Evolutionary conservation across 1,140 invertebrate species (phyloP).

Genomic region (Drosophila pallidifrons): DNA sequence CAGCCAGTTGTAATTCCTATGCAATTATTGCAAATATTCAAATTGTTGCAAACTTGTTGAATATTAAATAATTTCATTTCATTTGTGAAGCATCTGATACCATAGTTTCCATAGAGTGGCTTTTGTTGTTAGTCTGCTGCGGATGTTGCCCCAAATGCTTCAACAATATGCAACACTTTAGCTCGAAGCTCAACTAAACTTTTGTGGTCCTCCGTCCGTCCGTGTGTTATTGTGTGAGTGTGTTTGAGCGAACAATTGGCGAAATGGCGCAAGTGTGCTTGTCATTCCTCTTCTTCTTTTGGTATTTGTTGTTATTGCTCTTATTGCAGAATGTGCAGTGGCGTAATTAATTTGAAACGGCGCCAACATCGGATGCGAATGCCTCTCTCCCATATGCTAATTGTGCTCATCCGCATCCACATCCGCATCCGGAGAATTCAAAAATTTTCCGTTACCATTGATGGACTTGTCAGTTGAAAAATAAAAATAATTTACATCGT

Average conservation of each 20-base stretch:
- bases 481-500: slow-evolving; percentile 27
- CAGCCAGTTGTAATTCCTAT: slow-evolving; percentile 8
- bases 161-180: slow-evolving; percentile 59
- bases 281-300: slow-evolving; percentile 39
- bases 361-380: slow-evolving; percentile 63
- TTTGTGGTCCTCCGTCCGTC: slow-evolving; percentile 45
- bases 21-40: neutral
- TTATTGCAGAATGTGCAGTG: slow-evolving; percentile 69
- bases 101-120: slow-evolving; percentile 16
- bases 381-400: slow-evolving; percentile 62
- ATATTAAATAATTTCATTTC: slow-evolving; percentile 65
- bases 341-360: slow-evolving; percentile 82
- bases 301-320: slow-evolving; percentile 45
- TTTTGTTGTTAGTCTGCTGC: slow-evolving; percentile 66
- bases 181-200: slow-evolving; percentile 57
- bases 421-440: slow-evolving; percentile 43
- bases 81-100: slow-evolving; percentile 8
- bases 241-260: slow-evolving; percentile 48
- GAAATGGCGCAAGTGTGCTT: slow-evolving; percentile 66
- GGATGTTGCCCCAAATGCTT: slow-evolving; percentile 73
- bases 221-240: neutral
- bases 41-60: slow-evolving; percentile 59
- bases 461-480: slow-evolving; percentile 58
- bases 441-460: slow-evolving; percentile 31
- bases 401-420: slow-evolving; percentile 66